Evolutionary conservation across 2,888 invertebrate species (phyloP), one percentile per base, ranked within the genome.

Genomic region (Brachyptera putata): DNA sequence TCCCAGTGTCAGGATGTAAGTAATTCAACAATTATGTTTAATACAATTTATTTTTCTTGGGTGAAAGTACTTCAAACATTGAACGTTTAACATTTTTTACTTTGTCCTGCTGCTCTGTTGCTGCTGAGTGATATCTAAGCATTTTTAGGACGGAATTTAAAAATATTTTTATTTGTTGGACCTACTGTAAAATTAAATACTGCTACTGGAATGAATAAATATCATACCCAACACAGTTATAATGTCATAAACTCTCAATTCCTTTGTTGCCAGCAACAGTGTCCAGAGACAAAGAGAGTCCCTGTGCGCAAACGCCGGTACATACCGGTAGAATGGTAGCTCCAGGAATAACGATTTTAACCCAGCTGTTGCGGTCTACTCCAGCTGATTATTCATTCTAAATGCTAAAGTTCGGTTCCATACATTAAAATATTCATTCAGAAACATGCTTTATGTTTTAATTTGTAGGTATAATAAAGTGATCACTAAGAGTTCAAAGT

Each of bases 341-440:
- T 13, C 37, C 36, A 36, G 53, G 55, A 60, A 55, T 61, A 61
- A 58, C 58, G 61, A 61, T 61, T 61, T 61, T 56, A 37, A 25
- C n/a, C 37, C 57, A 41, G 39, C 49, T 58, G 46, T 46, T 46
- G n/a, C 22, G 24, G 46, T 3, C 24, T 41, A 18, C 18, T 11
- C 22, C 24, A 21, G 46, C 46, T 46, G 22, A 46, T 13, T 24
- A 11, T 46, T n/a, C 3, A 39, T 39, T n/a, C 39, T 9, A 9
- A 11, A 9, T 30, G 11, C 11, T 9, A 34, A 30, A 30, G 5
- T n/a, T n/a, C n/a, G 30, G 5, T n/a, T n/a, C n/a, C n/a, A n/a
- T n/a, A n/a, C n/a, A n/a, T n/a, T n/a, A n/a, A n/a, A n/a, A n/a
- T n/a, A n/a, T n/a, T n/a, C n/a, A n/a, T n/a, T n/a, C n/a, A n/a